A percentile compares a stretch with the other conserved stretches of the same genome.
Evolutionary conservation across 2,888 invertebrate species (phyloP).

Genomic region (Diaphora mendica): DNA sequence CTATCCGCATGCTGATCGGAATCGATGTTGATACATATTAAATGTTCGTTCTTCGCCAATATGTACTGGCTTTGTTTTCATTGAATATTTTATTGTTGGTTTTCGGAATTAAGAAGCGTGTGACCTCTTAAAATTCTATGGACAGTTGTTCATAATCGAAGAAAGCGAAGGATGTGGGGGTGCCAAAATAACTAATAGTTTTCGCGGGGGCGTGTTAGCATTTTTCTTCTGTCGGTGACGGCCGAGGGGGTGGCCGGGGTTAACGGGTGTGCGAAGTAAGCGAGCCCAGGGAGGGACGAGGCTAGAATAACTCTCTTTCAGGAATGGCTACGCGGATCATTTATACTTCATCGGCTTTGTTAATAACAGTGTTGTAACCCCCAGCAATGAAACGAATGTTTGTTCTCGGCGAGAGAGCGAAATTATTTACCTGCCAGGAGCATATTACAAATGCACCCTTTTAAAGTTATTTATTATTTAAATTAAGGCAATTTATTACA

Average conservation of each 20-base stretch:
- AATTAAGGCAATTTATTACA: background rate
- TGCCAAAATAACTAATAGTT: constrained; percentile 87
- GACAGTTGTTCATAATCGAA: constrained; percentile 78
- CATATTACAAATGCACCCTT: constrained; percentile 17
- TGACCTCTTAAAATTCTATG: constrained; percentile 54
- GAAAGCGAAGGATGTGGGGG: constrained; percentile 74
- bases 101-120: constrained; percentile 34
- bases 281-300: constrained; percentile 50
- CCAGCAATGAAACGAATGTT: constrained; percentile 50
- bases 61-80: constrained; percentile 28
- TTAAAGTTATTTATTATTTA: constrained; percentile 13
- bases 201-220: constrained; percentile 86
- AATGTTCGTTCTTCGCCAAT: constrained; percentile 33
- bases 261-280: constrained; percentile 46
- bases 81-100: constrained; percentile 10
- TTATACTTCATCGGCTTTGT: constrained; percentile 83
- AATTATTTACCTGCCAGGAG: constrained; percentile 39
- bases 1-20: constrained; percentile 38
- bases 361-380: constrained; percentile 69
- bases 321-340: constrained; percentile 82
- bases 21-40: constrained; percentile 37
- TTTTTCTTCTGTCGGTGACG: constrained; percentile 86
- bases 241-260: constrained; percentile 55
- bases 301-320: constrained; percentile 75
- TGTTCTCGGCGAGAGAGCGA: constrained; percentile 44